Base-by-base conservation (phyloP, 2,888 invertebrate species). In the Parnassius smintheus region DNA sequence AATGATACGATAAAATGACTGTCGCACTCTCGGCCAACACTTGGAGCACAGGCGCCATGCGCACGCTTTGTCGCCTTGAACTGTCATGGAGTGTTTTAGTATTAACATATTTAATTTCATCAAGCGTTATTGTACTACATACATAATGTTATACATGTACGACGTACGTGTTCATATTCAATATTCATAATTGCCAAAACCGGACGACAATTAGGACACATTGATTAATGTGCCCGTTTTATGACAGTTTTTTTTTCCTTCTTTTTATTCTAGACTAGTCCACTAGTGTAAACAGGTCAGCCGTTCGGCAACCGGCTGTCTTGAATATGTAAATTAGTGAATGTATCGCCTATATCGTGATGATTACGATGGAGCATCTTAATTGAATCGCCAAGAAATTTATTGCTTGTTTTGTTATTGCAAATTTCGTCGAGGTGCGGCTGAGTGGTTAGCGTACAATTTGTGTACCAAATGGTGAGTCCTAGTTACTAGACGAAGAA, bases 51-150 rank as follows among this genome's bases (percentile, higher is more conserved):
- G 79, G 80, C 82, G 82, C 82, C 78, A 73, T 72, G 54, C 67
- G 64, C 69, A 65, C 70, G 72, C 68, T 62, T 65, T 70, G 71
- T 74, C 72, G 74, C 81, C 86, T 87, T 87, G 83, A 85, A 82
- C 83, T 85, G 88, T 86, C 87, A 77, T 67, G 71, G 61, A 74
- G 69, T 75, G 75, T 77, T 75, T 80, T 80, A 81, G 79, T 74
- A 80, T 74, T 77, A 77, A 81, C 82, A 80, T 81, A 88, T 87
- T 86, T 86, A 83, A 82, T 81, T 79, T 74, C 78, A 78, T 74
- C 72, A 76, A 78, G 74, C 76, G 74, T 72, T 65, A 68, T 66
- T 63, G 59, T 65, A 61, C 59, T 18, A 49, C 9, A 49, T 8
- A 35, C 4, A 35, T 35, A 35, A 35, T 35, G 7, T 7, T 35